Evolutionary conservation across 2,113 vertebrate genomes (phyloP).

Genomic region (Acinonyx jubatus): DNA sequence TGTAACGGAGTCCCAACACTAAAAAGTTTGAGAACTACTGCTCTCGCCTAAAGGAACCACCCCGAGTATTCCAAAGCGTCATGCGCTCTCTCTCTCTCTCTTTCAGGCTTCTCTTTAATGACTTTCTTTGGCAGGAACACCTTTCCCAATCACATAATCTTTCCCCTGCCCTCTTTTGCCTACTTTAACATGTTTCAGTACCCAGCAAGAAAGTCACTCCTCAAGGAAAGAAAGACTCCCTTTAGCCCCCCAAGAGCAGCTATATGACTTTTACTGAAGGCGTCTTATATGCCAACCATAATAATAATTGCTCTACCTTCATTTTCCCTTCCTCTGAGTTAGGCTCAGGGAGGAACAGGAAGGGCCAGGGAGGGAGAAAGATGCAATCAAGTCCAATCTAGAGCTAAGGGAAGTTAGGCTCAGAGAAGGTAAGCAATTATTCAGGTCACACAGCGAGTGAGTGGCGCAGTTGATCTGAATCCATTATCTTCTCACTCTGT

Average conservation of each 20-base stretch:
- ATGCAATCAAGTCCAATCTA: neutral
- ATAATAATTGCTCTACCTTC: neutral
- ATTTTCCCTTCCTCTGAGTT: neutral
- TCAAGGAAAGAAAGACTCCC: neutral
- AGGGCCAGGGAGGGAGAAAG: neutral
- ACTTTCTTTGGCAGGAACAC: neutral
- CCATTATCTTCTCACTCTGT: neutral
- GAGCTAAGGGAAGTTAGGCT: neutral
- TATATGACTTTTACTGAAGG: neutral
- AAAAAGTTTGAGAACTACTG: neutral
- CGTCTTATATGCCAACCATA: neutral
- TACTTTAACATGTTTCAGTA: neutral
- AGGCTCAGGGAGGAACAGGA: neutral
- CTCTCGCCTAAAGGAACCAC: neutral
- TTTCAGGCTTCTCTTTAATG: neutral
- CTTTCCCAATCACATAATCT: neutral
- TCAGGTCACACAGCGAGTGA: neutral
- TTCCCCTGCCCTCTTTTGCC: neutral
- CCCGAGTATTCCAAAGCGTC: neutral
- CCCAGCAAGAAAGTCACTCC: neutral
- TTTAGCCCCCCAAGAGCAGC: neutral
- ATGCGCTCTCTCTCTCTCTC: too few relatives aligned
- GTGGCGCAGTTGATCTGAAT: neutral
- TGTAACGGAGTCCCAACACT: neutral
- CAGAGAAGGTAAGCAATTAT: neutral